These are phyloP conservation scores for Choristoneura fumiferana DNA, from an alignment of 1,140 invertebrate species.

Conservation along the genomic window DNA sequence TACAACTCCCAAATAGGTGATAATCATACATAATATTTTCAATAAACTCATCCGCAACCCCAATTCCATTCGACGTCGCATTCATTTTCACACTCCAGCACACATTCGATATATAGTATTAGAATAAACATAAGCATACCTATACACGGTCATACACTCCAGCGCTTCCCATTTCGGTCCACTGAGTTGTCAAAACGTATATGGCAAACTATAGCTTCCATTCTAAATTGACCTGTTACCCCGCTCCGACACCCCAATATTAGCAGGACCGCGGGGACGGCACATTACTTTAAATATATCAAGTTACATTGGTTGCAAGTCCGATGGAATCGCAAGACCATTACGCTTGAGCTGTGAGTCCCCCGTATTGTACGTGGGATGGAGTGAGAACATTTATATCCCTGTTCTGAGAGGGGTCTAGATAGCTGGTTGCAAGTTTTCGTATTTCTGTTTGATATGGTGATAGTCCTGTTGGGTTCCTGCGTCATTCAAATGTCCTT, in stretches of 20 bases:
- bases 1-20: no score
- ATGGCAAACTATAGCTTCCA: constrained; percentile 9
- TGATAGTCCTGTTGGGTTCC: constrained; percentile 3
- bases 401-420: not conserved
- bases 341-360: not conserved
- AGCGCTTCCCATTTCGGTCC: constrained; percentile 6
- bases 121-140: constrained; percentile 14
- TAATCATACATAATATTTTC: not conserved
- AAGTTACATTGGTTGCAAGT: not conserved
- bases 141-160: constrained; percentile 14
- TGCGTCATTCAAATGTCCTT: no score
- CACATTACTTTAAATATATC: constrained; percentile 1
- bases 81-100: constrained; percentile 10
- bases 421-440: constrained; percentile 3
- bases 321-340: constrained; percentile 2
- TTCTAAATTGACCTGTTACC: not conserved
- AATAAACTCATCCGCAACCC: constrained; percentile 7
- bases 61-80: constrained; percentile 13
- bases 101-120: constrained; percentile 10
- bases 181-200: constrained; percentile 18
- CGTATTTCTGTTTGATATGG: constrained; percentile 3
- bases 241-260: not conserved
- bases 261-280: not conserved
- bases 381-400: not conserved
- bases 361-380: not conserved